Conservation (phyloP, 37 sponge, comb jelly and placozoan species). For the Beroe forskalii region DNA sequence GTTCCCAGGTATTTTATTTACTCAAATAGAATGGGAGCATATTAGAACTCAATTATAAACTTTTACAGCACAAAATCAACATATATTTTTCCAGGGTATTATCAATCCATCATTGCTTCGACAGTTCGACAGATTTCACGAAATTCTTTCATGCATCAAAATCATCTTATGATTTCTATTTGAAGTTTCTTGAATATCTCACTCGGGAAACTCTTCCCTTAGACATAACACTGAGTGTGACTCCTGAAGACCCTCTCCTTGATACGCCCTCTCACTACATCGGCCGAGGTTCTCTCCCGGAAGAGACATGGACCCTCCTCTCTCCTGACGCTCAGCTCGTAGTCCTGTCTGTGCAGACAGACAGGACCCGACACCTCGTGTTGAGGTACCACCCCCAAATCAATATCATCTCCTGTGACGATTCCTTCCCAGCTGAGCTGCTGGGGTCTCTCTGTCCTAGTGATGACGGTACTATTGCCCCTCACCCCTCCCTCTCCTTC, state of each 20-base stretch:
- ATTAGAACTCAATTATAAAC: too few species aligned
- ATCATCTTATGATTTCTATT: too few species aligned
- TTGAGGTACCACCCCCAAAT: constrained; percentile 46
- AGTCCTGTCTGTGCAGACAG: not conserved
- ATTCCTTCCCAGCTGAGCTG: not conserved
- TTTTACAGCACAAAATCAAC: too few species aligned
- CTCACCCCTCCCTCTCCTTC: constrained; percentile 17
- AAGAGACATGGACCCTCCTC: not conserved
- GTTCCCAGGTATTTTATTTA: not conserved
- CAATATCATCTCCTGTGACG: constrained; percentile 35
- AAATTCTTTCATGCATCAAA: too few species aligned
- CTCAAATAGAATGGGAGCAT: too few species aligned
- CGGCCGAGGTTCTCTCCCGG: not conserved
- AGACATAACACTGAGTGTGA: not conserved
- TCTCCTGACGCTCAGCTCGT: constrained; percentile 28
- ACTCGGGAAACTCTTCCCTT: too few species aligned
- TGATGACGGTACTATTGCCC: not conserved
- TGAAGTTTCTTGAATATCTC: too few species aligned
- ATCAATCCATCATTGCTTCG: too few species aligned
- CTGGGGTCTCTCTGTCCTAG: not conserved
- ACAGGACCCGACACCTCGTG: not conserved
- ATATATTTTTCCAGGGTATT: too few species aligned
- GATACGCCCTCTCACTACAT: not conserved
- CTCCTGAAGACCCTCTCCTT: not conserved
- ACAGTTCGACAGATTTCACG: too few species aligned